phyloP scores from a whole-genome alignment of 2,113 vertebrate species.

The Xenotilapia leptura region DNA sequence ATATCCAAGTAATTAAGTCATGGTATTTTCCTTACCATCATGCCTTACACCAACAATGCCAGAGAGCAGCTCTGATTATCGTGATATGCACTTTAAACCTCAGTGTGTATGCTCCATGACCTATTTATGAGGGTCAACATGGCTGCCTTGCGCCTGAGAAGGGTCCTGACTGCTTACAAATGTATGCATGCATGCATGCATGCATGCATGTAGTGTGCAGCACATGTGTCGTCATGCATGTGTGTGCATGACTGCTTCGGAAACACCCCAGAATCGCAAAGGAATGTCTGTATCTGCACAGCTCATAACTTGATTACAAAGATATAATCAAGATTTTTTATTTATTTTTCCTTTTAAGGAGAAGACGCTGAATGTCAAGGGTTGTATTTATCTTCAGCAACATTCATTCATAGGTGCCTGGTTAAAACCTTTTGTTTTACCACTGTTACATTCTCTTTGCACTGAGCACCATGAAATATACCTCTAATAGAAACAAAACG shows the following conservation, averaged over 20 bases:
- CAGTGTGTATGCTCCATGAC: slow-evolving; percentile 17
- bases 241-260: slow-evolving; percentile 13
- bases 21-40: not conserved
- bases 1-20: not conserved
- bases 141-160: not conserved
- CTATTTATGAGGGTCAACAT: slow-evolving; percentile 48
- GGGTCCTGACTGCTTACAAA: not conserved
- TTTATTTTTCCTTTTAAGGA: not conserved
- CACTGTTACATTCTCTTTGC: not conserved
- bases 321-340: not conserved
- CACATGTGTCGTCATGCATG: slow-evolving; percentile 38
- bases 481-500: not conserved
- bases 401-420: not conserved
- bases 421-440: not conserved
- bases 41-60: not conserved
- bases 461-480: accelerated
- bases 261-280: not conserved
- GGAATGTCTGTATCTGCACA: not conserved
- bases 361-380: not conserved
- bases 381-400: not conserved
- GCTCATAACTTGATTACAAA: not conserved
- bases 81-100: not conserved
- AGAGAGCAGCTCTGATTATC: not conserved
- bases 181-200: slow-evolving; percentile 25
- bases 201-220: slow-evolving; percentile 18